Evolutionary conservation across 2,797 vertebrate genomes (phyloP), one percentile per base, ranked within the genome.

Genomic region (Eutrigla gurnardus): DNA sequence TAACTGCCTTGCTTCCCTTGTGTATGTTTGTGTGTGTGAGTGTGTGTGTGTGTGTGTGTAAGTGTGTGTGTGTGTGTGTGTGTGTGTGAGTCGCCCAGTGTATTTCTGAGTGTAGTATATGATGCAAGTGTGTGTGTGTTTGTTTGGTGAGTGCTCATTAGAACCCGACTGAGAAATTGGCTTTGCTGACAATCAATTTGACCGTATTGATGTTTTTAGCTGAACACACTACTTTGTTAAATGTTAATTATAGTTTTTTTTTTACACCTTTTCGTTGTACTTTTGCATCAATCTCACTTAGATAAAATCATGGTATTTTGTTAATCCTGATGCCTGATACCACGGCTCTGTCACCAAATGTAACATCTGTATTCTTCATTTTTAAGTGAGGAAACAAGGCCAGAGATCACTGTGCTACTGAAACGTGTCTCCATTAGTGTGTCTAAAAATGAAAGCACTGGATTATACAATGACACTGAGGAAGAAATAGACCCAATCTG

Each of bases 1-100:
- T 88, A 86, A 86, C 83, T 42, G 78, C 71, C 70, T 67, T 15
- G 13, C 70, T 66, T 70, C 49, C 66, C 25, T 6, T 59, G 35
- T 58, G 33, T 66, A 36, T 54, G 53, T 63, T 46, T 77, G 64
- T 45, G 46, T 46, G 68, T 50, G 50, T 37, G 50, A 64, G 54
- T 65, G 71, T 57, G 60, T 49, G 49, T 58, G 55, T 55, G 37
- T 57, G 36, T 42, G 64, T 52, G 43, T 52, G n/a, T n/a, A n/a
- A n/a, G 35, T 54, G 61, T 57, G n/a, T 11, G 49, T 71, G 65
- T 32, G 49, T 58, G 72, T 18, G 40, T 11, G 12, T 55, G 47
- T 42, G 25, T 11, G 25, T 50, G 60, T 17, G 18, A 40, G 58
- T 42, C 18, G 9, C 10, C 14, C n/a, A 32, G 64, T 52, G 43